These are phyloP conservation scores for Pseudonaja textilis DNA, from an alignment of 2,113 vertebrate species.

Conservation along the genomic window DNA sequence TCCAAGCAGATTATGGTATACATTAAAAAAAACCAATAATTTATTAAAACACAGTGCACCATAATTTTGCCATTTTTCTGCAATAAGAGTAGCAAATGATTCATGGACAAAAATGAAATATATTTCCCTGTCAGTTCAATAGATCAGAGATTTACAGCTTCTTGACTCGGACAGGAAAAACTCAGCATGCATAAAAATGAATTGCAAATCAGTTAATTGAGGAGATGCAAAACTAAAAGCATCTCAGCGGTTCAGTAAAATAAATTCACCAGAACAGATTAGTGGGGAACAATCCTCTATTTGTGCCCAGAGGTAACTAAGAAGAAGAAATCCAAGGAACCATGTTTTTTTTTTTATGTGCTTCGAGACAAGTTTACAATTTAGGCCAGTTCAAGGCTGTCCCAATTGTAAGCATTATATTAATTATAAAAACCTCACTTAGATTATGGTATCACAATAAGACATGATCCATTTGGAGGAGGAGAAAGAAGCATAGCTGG, in stretches of 20 bases:
- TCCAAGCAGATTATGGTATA: constrained; percentile 56
- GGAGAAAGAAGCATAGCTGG: background rate
- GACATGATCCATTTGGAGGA: background rate
- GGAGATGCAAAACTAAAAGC: constrained; percentile 54
- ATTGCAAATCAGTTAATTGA: constrained; percentile 74
- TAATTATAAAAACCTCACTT: background rate
- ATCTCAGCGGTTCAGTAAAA: constrained; percentile 33
- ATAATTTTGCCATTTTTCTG: constrained; percentile 82
- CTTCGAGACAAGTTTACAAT: background rate
- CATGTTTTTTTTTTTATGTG: background rate
- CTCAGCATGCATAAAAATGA: constrained; percentile 74
- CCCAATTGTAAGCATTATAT: background rate
- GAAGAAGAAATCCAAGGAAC: background rate
- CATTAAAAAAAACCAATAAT: constrained; percentile 66
- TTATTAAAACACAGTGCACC: constrained; percentile 77
- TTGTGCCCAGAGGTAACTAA: background rate
- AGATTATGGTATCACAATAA: background rate
- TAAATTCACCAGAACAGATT: constrained; percentile 2
- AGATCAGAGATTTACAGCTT: constrained; percentile 79
- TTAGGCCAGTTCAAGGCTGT: background rate
- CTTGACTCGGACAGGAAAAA: constrained; percentile 73
- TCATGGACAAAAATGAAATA: constrained; percentile 79
- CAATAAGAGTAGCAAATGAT: constrained; percentile 78
- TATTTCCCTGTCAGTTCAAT: constrained; percentile 75
- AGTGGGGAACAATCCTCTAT: background rate